These are phyloP conservation scores for Tribolium madens DNA, from an alignment of 1,140 invertebrate genomes.

Conservation along the genomic window DNA sequence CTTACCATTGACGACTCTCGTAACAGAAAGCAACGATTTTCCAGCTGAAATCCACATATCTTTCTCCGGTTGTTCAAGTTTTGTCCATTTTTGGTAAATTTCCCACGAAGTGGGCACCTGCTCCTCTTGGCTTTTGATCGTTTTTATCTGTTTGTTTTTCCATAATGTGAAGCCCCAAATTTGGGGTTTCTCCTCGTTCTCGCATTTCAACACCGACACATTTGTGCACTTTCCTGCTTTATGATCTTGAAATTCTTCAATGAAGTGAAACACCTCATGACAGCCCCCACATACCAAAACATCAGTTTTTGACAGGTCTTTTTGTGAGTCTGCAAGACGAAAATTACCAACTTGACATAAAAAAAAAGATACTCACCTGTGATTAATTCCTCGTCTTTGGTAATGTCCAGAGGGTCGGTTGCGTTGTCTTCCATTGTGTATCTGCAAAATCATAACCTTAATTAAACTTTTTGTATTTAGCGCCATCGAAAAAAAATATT, in stretches of 20 bases:
- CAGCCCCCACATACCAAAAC: slow-evolving; percentile 85
- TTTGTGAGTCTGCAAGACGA: slow-evolving; percentile 74
- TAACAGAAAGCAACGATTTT: slow-evolving; percentile 78
- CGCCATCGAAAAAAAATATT: slow-evolving; percentile 52
- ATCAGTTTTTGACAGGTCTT: slow-evolving; percentile 80
- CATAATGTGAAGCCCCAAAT: slow-evolving; percentile 87
- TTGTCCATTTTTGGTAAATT: slow-evolving; percentile 85
- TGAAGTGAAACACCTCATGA: slow-evolving; percentile 81
- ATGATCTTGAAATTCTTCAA: slow-evolving; percentile 82
- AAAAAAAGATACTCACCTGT: slow-evolving; percentile 53
- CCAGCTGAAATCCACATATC: slow-evolving; percentile 84
- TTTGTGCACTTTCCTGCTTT: slow-evolving; percentile 71
- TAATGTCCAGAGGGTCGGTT: slow-evolving; percentile 52
- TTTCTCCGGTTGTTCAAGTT: slow-evolving; percentile 77
- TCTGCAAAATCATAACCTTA: slow-evolving; percentile 46
- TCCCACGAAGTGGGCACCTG: slow-evolving; percentile 77
- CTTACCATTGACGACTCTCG: slow-evolving; percentile 69
- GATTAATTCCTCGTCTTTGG: slow-evolving; percentile 54
- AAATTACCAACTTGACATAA: slow-evolving; percentile 41
- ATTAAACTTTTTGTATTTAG: slow-evolving; percentile 54
- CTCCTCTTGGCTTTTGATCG: slow-evolving; percentile 62
- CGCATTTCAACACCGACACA: slow-evolving; percentile 59
- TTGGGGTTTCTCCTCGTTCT: slow-evolving; percentile 79
- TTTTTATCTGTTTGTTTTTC: slow-evolving; percentile 74
- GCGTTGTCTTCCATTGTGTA: slow-evolving; percentile 25